A percentile compares a stretch with the other conserved stretches of the same genome.
phyloP scores from a whole-genome alignment of 2,888 invertebrate species.

The Thysanoteuthis rhombus region DNA sequence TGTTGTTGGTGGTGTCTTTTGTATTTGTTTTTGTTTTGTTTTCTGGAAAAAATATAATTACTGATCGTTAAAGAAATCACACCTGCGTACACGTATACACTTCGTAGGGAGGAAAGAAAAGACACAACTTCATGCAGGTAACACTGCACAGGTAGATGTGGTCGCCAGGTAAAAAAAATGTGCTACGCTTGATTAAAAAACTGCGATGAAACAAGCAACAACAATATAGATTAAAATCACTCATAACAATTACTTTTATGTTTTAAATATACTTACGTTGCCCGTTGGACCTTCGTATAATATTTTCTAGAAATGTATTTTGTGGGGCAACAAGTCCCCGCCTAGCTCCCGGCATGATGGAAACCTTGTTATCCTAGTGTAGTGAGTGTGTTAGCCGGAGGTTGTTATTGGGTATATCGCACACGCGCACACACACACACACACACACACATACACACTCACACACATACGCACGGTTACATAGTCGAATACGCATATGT shows the following conservation, averaged over 20 bases:
- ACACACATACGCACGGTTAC: no score
- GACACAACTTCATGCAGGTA: no score
- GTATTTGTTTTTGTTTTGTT: no score
- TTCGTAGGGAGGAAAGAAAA: no score
- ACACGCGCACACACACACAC: neutral
- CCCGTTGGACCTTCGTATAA: constrained; percentile 96
- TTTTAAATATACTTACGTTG: constrained; percentile 87
- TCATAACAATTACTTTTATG: neutral
- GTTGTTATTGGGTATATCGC: neutral
- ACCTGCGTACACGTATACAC: no score
- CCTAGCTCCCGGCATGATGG: constrained; percentile 62
- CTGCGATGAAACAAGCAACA: neutral
- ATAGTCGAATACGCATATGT: no score
- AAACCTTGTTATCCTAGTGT: neutral
- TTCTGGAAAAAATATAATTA: no score
- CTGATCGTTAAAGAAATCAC: no score
- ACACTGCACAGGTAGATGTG: neutral
- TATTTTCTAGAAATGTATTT: constrained; percentile 99
- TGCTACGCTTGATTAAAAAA: neutral
- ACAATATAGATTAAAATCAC: neutral
- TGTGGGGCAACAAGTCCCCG: constrained; percentile 98
- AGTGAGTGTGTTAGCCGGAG: neutral
- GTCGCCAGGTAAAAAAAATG: neutral
- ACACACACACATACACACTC: neutral
- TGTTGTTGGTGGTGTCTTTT: no score